Evolutionary conservation across 2,888 invertebrate species (phyloP), one percentile per base, ranked within the genome.

Genomic region (Trachelus iudaicus): DNA sequence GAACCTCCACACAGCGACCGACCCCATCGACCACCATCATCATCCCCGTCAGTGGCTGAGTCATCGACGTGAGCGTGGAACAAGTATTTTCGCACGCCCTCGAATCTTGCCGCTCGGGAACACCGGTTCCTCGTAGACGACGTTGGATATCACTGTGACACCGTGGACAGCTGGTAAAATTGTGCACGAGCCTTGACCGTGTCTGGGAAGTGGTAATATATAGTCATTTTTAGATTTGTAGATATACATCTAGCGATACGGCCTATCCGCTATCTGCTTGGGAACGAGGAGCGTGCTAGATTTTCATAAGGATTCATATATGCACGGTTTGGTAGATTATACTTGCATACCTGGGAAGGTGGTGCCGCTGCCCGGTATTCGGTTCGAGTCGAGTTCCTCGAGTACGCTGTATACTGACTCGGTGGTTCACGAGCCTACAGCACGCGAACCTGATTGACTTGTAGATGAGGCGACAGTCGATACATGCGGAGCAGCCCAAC

Each of bases 371-470:
- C 35, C 31, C 33, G 74, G 74, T 30, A 74, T 30, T 74, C 74
- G 71, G 71, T 33, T 13, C 3, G 12, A 34, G 71, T 31, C 33
- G 71, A 34, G 71, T 71, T 33, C 71, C 11, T 33, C 71, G 71
- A 81, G 81, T 77, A 76, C 56, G 79, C 77, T 79, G 77, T 76
- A 77, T 77, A 76, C 34, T 68, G 78, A 73, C 69, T 30, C 35
- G 77, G 76, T 81, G 81, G 82, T 84, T 90, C 89, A 91, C 89
- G 89, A 89, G 89, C 89, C 82, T 81, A 81, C 83, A 86, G 86
- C 91, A 91, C 91, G 91, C 91, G 87, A 91, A 86, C 88, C 87
- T 89, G 90, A 91, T 91, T 91, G 91, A 91, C 91, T 91, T 91
- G 91, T 91, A 91, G 91, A 91, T 91, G 91, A 91, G 91, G 89